Conservation (phyloP, 2,113 vertebrate species). For the rat (Rattus norvegicus) region DNA sequence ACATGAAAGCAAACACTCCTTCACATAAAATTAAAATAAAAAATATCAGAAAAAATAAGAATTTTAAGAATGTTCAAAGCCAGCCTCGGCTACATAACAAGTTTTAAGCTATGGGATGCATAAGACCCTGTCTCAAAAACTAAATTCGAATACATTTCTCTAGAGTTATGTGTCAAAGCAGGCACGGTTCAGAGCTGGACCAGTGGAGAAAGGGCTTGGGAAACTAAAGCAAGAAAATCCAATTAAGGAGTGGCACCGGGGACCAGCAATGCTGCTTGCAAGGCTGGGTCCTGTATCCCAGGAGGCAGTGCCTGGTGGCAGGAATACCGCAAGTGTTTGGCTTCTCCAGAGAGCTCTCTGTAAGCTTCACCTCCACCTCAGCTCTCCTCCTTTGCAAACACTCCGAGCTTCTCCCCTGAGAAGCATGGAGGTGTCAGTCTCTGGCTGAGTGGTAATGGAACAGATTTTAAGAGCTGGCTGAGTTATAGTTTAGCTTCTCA, state of each 20-base stretch:
- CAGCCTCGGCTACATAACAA: not conserved
- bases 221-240: not conserved
- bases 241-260: not conserved
- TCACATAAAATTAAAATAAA: not conserved
- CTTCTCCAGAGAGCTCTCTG: constrained; percentile 35
- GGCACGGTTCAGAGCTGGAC: not conserved
- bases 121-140: not conserved
- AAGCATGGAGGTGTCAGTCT: constrained; percentile 27
- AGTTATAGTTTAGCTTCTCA: constrained; percentile 60
- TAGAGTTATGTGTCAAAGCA: not conserved
- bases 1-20: not conserved
- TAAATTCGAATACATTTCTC: not conserved
- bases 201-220: not conserved
- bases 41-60: too few species aligned
- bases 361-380: not conserved
- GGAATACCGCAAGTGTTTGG: not conserved
- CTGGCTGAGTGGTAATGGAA: constrained; percentile 6
- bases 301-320: not conserved
- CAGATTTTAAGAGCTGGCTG: constrained; percentile 62
- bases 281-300: not conserved
- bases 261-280: not conserved
- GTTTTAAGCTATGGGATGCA: not conserved
- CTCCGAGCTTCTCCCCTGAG: constrained; percentile 27
- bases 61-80: not conserved
- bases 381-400: not conserved